A percentile compares a stretch with the other conserved stretches of the same genome.
These are phyloP conservation scores for Enteromius argenteus DNA, from an alignment of 2,797 vertebrate genomes.

Conservation along the genomic window DNA sequence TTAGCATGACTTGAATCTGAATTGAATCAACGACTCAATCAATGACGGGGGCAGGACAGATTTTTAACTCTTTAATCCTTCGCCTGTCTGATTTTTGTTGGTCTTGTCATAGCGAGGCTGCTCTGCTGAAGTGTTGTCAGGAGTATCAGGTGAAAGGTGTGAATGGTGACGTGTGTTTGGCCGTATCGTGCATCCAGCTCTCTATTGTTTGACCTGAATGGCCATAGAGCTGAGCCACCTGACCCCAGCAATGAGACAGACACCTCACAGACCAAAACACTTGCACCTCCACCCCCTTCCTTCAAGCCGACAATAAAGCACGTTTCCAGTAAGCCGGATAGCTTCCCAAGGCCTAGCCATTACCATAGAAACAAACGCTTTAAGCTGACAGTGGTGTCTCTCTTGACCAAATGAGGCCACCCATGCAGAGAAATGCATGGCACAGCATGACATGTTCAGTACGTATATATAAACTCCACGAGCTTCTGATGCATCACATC, in stretches of 20 bases:
- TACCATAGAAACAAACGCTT: conserved; percentile 75
- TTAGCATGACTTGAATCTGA: too few species aligned
- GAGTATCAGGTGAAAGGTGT: conserved; percentile 39
- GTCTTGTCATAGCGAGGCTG: not conserved
- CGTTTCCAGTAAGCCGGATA: conserved; percentile 82
- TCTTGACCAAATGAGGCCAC: conserved; percentile 70
- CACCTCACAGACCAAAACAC: conserved; percentile 39
- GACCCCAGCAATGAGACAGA: conserved; percentile 42
- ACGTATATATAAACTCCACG: not conserved
- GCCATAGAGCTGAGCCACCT: conserved; percentile 30
- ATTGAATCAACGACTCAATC: too few species aligned
- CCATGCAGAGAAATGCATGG: conserved; percentile 64
- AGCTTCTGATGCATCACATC: not conserved
- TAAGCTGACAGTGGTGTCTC: conserved; percentile 63
- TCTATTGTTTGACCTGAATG: conserved; percentile 42
- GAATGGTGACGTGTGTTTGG: conserved; percentile 18
- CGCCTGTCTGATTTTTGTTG: not conserved
- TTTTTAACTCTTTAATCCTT: not conserved
- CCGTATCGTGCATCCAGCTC: conserved; percentile 21
- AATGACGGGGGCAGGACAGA: too few species aligned
- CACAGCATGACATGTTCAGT: conserved; percentile 47
- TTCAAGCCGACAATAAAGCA: conserved; percentile 81
- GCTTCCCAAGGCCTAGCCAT: conserved; percentile 71
- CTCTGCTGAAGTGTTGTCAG: not conserved
- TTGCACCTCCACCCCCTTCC: conserved; percentile 68